Conservation (phyloP, 2,797 vertebrate species). For the Leucoraja ocellata region DNA sequence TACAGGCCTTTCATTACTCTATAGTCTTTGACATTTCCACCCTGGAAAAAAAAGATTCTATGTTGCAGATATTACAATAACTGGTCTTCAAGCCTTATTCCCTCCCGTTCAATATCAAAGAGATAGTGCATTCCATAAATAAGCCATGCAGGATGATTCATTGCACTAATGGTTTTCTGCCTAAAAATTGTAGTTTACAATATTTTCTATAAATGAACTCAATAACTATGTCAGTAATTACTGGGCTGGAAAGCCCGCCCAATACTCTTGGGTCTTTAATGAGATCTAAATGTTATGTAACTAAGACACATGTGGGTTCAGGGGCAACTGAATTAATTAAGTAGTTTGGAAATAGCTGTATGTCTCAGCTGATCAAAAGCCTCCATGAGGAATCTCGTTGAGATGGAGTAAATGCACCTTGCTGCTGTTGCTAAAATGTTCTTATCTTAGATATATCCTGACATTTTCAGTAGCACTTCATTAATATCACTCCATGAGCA, state of each 20-base stretch:
- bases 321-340: background rate
- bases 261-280: background rate
- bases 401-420: background rate
- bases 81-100: background rate
- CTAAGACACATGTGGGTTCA: background rate
- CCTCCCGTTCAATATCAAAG: background rate
- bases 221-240: slow-evolving; percentile 9
- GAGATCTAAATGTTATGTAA: background rate
- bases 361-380: background rate
- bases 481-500: slow-evolving; percentile 4
- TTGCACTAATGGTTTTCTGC: background rate
- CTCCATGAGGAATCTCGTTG: background rate
- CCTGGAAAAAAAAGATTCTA: too few relatives aligned
- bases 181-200: background rate
- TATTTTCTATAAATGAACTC: background rate
- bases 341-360: slow-evolving; percentile 18
- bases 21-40: too few relatives aligned
- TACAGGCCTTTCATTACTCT: too few relatives aligned
- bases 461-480: background rate
- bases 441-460: background rate
- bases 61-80: background rate
- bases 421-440: slow-evolving; percentile 5
- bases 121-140: background rate
- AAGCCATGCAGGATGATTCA: background rate
- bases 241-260: background rate